Evolutionary conservation across 1,140 invertebrate species (phyloP).

Genomic region (Drosophila nannoptera): DNA sequence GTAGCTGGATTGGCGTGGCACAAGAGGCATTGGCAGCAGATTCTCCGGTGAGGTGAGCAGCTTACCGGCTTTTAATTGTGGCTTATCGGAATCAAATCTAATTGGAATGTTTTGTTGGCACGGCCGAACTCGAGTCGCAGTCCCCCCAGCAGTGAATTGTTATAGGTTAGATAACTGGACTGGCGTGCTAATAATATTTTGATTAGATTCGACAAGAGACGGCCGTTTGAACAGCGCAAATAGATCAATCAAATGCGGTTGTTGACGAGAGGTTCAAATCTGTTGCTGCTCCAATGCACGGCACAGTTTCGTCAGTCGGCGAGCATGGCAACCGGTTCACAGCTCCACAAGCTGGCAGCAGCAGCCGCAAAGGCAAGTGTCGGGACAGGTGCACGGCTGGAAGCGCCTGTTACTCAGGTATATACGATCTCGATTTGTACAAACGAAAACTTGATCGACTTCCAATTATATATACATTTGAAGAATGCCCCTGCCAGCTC

Average conservation of each 20-base stretch:
- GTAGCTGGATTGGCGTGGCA: constrained; percentile 1
- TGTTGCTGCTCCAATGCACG: constrained; percentile 38
- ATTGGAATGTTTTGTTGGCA: constrained; percentile 48
- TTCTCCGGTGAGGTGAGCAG: constrained; percentile 31
- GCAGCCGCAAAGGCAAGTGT: constrained; percentile 33
- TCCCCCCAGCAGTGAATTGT: constrained; percentile 28
- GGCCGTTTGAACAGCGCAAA: neutral
- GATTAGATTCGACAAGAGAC: constrained; percentile 10
- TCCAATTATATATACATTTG: neutral
- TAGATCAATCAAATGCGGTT: constrained; percentile 50
- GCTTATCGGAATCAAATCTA: constrained; percentile 55
- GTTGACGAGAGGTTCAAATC: constrained; percentile 53
- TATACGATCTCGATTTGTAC: neutral
- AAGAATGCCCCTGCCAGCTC: constrained; percentile 9
- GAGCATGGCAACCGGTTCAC: constrained; percentile 60
- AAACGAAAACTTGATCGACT: neutral
- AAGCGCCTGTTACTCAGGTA: constrained; percentile 38
- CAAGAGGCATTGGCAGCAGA: constrained; percentile 8
- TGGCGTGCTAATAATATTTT: constrained; percentile 22
- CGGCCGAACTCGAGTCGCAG: constrained; percentile 14
- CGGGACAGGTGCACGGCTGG: constrained; percentile 25
- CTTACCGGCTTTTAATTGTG: constrained; percentile 38
- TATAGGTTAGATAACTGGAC: constrained; percentile 53
- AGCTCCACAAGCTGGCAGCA: constrained; percentile 55
- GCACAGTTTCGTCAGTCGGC: constrained; percentile 39